phyloP scores from a whole-genome alignment of 2,888 invertebrate species.

The Notocelia uddmanniana region DNA sequence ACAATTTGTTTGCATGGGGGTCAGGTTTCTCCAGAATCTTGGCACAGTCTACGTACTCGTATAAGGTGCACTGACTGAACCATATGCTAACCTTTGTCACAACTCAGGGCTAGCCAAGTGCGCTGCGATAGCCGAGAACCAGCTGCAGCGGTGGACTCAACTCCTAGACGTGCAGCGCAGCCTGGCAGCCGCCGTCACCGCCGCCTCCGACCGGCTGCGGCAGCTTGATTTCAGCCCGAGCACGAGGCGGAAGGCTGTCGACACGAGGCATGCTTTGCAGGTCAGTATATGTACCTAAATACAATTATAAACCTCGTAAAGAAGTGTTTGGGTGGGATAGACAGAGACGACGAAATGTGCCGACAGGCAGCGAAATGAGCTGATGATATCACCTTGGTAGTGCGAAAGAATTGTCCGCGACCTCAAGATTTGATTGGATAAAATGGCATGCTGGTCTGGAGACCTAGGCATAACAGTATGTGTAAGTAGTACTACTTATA shows the following conservation, averaged over 20 bases:
- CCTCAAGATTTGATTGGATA: too few relatives aligned
- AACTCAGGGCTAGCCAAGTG: constrained; percentile 82
- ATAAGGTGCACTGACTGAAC: not conserved
- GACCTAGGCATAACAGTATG: too few relatives aligned
- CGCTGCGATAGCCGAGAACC: constrained; percentile 87
- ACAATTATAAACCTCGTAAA: too few relatives aligned
- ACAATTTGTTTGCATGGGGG: too few relatives aligned
- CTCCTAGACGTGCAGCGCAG: constrained; percentile 90
- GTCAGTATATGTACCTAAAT: constrained; percentile 67
- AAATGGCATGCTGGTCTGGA: too few relatives aligned
- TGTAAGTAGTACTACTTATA: too few relatives aligned
- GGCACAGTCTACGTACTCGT: not conserved
- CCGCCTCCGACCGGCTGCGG: constrained; percentile 90
- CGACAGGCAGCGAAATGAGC: too few relatives aligned
- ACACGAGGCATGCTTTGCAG: constrained; percentile 90
- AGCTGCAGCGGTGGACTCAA: constrained; percentile 89
- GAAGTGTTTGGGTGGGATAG: not conserved
- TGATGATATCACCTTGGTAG: too few relatives aligned
- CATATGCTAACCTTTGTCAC: not conserved
- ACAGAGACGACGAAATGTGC: not conserved
- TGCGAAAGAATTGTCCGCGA: too few relatives aligned
- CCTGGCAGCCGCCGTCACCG: constrained; percentile 89
- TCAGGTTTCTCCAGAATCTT: too few relatives aligned
- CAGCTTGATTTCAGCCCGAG: constrained; percentile 92
- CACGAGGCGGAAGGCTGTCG: constrained; percentile 90